Conservation (phyloP, 2,113 vertebrate species). For the Argyrosomus japonicus region DNA sequence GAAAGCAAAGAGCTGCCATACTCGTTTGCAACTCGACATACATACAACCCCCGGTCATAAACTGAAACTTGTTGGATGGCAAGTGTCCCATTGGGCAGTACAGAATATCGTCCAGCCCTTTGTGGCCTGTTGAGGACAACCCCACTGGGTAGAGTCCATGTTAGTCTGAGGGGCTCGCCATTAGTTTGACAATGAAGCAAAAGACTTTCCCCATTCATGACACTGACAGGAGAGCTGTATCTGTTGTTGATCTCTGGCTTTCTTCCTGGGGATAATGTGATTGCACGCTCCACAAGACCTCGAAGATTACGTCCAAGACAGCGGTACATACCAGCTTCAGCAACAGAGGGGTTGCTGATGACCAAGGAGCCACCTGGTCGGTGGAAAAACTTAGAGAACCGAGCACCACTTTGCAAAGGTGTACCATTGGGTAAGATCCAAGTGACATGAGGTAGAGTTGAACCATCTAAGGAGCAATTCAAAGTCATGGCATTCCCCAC, state of each 20-base stretch:
- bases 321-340: constrained; percentile 89
- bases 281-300: constrained; percentile 83
- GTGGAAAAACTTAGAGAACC: constrained; percentile 85
- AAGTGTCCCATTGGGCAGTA: constrained; percentile 89
- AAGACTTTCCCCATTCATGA: constrained; percentile 88
- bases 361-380: constrained; percentile 86
- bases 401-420: constrained; percentile 81
- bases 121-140: constrained; percentile 85
- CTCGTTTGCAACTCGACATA: constrained; percentile 85
- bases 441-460: constrained; percentile 73
- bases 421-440: constrained; percentile 92
- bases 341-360: constrained; percentile 83
- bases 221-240: constrained; percentile 86
- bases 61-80: constrained; percentile 87
- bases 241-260: constrained; percentile 84
- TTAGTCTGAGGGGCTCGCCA: constrained; percentile 66
- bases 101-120: constrained; percentile 84
- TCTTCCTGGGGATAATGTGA: constrained; percentile 85
- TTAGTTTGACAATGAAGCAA: constrained; percentile 86
- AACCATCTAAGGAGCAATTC: constrained; percentile 88
- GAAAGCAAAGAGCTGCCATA: constrained; percentile 83
- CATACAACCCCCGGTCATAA: constrained; percentile 90
- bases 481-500: constrained; percentile 87
- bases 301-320: constrained; percentile 86
- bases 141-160: constrained; percentile 91